Conservation (phyloP, 2,113 vertebrate genomes). For the Protobothrops mucrosquamatus region DNA sequence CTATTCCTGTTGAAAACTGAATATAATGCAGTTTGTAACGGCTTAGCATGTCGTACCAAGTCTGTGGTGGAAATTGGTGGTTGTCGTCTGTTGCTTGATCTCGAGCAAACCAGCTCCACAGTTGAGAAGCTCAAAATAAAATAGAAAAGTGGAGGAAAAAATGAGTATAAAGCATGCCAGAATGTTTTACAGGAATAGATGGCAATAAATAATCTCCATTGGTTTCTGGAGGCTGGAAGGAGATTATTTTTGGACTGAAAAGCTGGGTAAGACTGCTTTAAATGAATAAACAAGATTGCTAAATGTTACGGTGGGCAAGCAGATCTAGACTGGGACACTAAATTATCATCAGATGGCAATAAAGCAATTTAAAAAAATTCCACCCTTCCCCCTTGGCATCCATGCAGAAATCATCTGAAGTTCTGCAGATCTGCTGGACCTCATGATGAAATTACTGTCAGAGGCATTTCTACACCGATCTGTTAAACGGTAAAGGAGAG, state of each 20-base stretch:
- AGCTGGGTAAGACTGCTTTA: neutral
- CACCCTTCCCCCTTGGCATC: neutral
- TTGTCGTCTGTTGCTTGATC: neutral
- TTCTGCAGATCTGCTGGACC: neutral
- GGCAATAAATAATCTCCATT: neutral
- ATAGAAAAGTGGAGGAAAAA: neutral
- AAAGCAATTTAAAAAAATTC: neutral
- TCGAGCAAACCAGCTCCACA: neutral
- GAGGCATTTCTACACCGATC: slow-evolving; percentile 11
- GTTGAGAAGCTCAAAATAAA: neutral
- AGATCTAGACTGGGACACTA: neutral
- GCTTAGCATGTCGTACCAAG: neutral
- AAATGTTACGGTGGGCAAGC: neutral
- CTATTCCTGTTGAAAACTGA: neutral
- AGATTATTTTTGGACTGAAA: neutral
- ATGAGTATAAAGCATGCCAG: neutral
- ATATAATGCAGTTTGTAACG: neutral
- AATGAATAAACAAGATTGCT: neutral
- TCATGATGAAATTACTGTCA: slow-evolving; percentile 21
- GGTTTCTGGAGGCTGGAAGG: neutral
- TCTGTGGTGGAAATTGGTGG: neutral
- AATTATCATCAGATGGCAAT: neutral
- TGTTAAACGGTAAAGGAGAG: neutral
- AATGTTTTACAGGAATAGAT: neutral
- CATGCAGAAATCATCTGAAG: neutral